Percentiles rank a stretch among this genome's conserved stretches.
Conservation (phyloP, 2,888 invertebrate species). For the Hydraecia micacea region DNA sequence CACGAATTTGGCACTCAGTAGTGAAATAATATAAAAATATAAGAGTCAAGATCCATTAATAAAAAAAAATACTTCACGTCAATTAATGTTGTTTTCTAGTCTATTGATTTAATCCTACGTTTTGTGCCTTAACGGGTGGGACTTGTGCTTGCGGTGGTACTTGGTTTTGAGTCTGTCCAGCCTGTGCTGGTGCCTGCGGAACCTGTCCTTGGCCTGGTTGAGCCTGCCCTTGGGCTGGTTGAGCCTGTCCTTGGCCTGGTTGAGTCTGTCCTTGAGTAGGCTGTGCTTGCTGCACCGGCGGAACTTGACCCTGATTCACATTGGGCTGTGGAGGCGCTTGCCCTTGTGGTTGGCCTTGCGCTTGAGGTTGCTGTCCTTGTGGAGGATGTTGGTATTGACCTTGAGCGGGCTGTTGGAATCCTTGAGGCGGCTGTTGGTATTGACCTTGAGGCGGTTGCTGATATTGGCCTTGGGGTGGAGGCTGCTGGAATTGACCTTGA, state of each 20-base stretch:
- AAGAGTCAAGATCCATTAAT: constrained; percentile 34
- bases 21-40: constrained; percentile 55
- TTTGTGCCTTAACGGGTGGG: constrained; percentile 41
- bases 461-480: constrained; percentile 57
- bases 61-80: constrained; percentile 28
- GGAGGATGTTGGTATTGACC: constrained; percentile 46
- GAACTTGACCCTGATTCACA: constrained; percentile 55
- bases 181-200: constrained; percentile 26
- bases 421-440: constrained; percentile 63
- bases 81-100: constrained; percentile 22
- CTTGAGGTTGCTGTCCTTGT: constrained; percentile 65
- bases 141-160: constrained; percentile 51
- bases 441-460: constrained; percentile 65
- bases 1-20: constrained; percentile 70
- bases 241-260: constrained; percentile 52
- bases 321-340: constrained; percentile 56
- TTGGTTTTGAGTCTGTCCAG: constrained; percentile 42
- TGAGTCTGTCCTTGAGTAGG: constrained; percentile 60
- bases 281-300: constrained; percentile 51
- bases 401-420: constrained; percentile 61
- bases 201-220: constrained; percentile 20
- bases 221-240: constrained; percentile 30
- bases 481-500: constrained; percentile 63
- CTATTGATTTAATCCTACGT: constrained; percentile 52
- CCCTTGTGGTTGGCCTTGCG: constrained; percentile 46